Base-by-base conservation (phyloP, 2,113 vertebrate species). In the Loxodonta africana region DNA sequence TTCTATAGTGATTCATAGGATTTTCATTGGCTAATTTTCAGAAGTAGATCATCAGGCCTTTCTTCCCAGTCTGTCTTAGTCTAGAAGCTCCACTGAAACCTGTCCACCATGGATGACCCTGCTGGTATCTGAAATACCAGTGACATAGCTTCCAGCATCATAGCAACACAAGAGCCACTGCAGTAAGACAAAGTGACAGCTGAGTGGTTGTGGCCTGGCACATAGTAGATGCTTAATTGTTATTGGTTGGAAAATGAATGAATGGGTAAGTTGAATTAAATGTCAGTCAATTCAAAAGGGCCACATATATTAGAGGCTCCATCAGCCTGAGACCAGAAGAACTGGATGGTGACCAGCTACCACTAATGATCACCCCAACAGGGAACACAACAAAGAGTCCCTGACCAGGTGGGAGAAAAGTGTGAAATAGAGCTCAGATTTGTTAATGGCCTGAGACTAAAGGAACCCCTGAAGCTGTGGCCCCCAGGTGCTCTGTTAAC, bases 231-330 rank as follows among this genome's bases (percentile, higher is more conserved):
- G 2, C n/a, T n/a, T 74, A 14, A 57, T 87, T 8, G 0, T 57
- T 78, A 85, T 93, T 91, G 73, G 77, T 33, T 69, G 33, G 46
- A 81, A 94, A 91, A 63, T 57, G 7, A 93, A 82, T 91, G 80
- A 94, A 74, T 67, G 80, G 53, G 28, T 46, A 76, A 80, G 88
- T 84, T 57, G 53, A 44, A 81, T 76, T 84, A 73, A 92, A 94
- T 62, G 10, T 65, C 83, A 93, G 25, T 65, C 90, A 95, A 92
- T 86, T 92, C 53, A 57, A 57, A 57, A 57, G 53, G 15, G 53
- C 53, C 53, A 17, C 53, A 57, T 57, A 57, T 15, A 57, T 14
- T 14, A 57, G 53, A 57, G 11, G 4, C 53, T 57, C 53, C 53
- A 57, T 57, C 53, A 57, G 53, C 53, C 14, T 57, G 53, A 57